Evolutionary conservation across 1,140 invertebrate genomes (phyloP), one percentile per base, ranked within the genome.

Genomic region (Dreissena rostriformis): DNA sequence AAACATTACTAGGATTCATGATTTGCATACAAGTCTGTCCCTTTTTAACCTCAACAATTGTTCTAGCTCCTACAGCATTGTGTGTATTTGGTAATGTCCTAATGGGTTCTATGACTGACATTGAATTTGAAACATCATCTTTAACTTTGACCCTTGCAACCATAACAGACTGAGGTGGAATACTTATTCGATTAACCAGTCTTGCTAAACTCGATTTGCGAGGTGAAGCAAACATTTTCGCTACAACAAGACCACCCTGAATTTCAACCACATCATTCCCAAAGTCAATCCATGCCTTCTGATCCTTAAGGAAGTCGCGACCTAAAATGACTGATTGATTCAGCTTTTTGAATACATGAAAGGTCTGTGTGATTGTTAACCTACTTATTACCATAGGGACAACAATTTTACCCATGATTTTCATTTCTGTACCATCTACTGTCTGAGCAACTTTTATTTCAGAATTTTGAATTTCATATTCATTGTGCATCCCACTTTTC

Each of bases 301-400:
- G 74, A 49, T 63, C 55, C 65, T 63, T 65, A 12, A 76, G 29
- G 51, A 76, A 76, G 26, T 76, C 74, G 6, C 24, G 11, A 76
- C 74, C 57, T 24, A 65, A 66, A 5, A 76, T 63, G n/a, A 76
- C 55, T 28, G 74, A 65, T 12, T 26, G 22, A 57, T 66, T 76
- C 65, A 76, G 39, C 22, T 65, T 76, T 57, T 65, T 63, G 51
- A 76, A 76, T 19, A 76, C 61, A 65, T 76, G 51, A 26, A 76
- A 76, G n/a, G 55, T 76, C n/a, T 76, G 74, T 10, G 29, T 65
- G 29, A 76, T n/a, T 15, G 24, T 66, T 10, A 74, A 28, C 2
- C 55, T 17, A 15, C 61, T 28, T n/a, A 76, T 76, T 19, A 61
- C 65, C 22, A 76, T n/a, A 39, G 74, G 74, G 22, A 76, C 65